A percentile compares a stretch with the other conserved stretches of the same genome.
These are phyloP conservation scores for Folsomia manolachei DNA, from an alignment of 2,888 invertebrate genomes.

Conservation along the genomic window DNA sequence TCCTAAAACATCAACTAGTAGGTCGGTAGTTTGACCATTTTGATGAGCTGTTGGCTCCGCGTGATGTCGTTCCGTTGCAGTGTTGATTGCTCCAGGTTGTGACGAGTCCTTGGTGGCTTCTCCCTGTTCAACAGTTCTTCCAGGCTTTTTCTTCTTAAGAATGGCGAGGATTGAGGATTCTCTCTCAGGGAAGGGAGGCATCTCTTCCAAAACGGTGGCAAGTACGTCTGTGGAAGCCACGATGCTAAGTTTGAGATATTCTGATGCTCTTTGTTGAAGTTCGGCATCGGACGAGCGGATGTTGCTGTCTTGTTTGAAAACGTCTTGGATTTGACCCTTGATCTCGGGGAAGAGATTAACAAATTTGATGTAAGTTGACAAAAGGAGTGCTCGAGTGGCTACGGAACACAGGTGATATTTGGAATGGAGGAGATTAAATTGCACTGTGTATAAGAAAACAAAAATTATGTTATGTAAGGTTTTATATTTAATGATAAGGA, in stretches of 20 bases:
- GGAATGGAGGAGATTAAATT: conserved; percentile 96
- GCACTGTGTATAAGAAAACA: no score
- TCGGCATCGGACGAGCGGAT: conserved; percentile 96
- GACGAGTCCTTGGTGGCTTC: conserved; percentile 55
- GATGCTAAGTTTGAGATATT: conserved; percentile 93
- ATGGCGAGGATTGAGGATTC: conserved; percentile 97
- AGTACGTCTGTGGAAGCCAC: conserved; percentile 95
- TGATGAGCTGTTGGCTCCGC: conserved; percentile 29
- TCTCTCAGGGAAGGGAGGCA: conserved; percentile 99
- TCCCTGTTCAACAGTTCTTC: conserved; percentile 79
- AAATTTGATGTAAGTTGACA: conserved; percentile 99
- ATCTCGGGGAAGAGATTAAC: conserved; percentile 99
- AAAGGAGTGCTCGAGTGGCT: conserved; percentile 89
- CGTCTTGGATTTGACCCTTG: conserved; percentile 89
- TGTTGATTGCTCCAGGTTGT: conserved; percentile 11
- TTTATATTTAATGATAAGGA: no score
- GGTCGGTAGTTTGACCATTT: conserved; percentile 59
- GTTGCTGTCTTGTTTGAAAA: conserved; percentile 91
- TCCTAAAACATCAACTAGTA: conserved; percentile 85
- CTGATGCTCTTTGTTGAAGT: conserved; percentile 94
- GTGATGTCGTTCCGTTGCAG: conserved; percentile 12
- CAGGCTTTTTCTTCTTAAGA: conserved; percentile 96
- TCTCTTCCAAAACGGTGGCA: conserved; percentile 96
- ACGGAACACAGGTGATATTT: conserved; percentile 70
- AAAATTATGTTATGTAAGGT: no score